These are phyloP conservation scores for Euglossa dilemma DNA, from an alignment of 1,140 invertebrate species.

Conservation along the genomic window DNA sequence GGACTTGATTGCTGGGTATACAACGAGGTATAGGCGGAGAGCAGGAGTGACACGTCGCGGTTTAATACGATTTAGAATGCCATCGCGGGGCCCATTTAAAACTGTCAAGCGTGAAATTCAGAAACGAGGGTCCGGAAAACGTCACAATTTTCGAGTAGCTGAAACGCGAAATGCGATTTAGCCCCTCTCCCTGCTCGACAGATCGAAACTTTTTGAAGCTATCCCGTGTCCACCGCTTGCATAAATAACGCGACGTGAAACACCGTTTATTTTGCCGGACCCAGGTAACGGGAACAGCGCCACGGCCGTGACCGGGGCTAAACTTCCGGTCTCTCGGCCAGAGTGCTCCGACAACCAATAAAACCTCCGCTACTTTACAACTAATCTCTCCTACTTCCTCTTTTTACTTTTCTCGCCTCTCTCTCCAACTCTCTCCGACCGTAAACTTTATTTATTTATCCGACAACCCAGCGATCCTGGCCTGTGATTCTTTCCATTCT, in stretches of 20 bases:
- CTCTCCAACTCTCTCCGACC: neutral
- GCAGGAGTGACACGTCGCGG: slow-evolving; percentile 33
- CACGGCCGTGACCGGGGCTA: neutral
- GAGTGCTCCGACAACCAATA: slow-evolving; percentile 39
- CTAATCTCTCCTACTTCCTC: slow-evolving; percentile 31
- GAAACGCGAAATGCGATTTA: slow-evolving; percentile 53
- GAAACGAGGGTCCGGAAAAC: slow-evolving; percentile 41
- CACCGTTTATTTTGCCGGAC: slow-evolving; percentile 52
- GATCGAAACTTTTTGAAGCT: slow-evolving; percentile 59
- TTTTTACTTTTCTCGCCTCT: neutral
- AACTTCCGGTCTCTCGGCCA: slow-evolving; percentile 53
- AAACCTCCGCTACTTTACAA: slow-evolving; percentile 38
- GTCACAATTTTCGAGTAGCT: slow-evolving; percentile 53
- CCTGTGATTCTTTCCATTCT: neutral
- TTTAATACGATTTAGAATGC: slow-evolving; percentile 52
- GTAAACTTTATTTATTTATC: neutral
- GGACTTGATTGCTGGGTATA: slow-evolving; percentile 32
- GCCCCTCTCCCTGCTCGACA: slow-evolving; percentile 1
- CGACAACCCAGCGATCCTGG: neutral
- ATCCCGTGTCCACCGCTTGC: slow-evolving; percentile 52
- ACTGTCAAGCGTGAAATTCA: slow-evolving; percentile 53
- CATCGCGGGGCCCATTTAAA: slow-evolving; percentile 45
- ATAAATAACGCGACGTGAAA: slow-evolving; percentile 57
- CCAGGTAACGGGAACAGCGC: neutral
- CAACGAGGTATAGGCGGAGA: neutral